Base-by-base conservation (phyloP, 2,113 vertebrate species). In the Scomber japonicus region DNA sequence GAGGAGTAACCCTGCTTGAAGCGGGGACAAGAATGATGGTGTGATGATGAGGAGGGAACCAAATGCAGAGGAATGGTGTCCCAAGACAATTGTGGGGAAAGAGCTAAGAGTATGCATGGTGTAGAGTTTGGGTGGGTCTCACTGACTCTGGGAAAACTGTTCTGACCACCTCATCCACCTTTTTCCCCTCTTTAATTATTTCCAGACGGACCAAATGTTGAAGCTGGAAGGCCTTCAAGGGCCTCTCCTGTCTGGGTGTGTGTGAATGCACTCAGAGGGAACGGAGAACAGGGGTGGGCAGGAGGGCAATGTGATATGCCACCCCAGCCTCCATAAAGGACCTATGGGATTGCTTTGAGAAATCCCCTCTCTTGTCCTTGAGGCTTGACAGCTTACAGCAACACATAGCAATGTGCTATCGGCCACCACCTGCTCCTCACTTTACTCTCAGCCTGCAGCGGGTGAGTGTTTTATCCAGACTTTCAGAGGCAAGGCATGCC, bases 61-160 rank as follows among this genome's bases (percentile, higher is more conserved):
- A 27, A 35, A 45, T 21, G 54, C 27, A 12, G 2, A 27, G 64
- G 54, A 76, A 6, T 67, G 63, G 31, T 61, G 65, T 69, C 45
- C 71, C 30, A 27, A 17, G 31, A 11, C 53, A 31, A 60, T 48
- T 53, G 53, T 71, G 54, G 35, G 35, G 31, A 67, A 44, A 55
- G 31, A 70, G 68, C 10, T 30, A 24, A 40, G 50, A 64, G 54
- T 65, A 59, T 19, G 27, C 54, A 24, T 13, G 17, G 60, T 76
- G 46, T 21, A 57, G n/a, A 53, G 17, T 56, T 49, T 46, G 75
- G 61, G 74, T 61, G 75, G 81, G 75, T 78, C 75, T 62, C 49
- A 21, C 17, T 71, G 62, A 78, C 67, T 82, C 53, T 62, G 63
- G 63, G 74, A 83, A 83, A 82, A 83, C 72, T 61, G 69, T 49